phyloP scores from a whole-genome alignment of 2,888 invertebrate species.

The Hoplodrina ambigua region DNA sequence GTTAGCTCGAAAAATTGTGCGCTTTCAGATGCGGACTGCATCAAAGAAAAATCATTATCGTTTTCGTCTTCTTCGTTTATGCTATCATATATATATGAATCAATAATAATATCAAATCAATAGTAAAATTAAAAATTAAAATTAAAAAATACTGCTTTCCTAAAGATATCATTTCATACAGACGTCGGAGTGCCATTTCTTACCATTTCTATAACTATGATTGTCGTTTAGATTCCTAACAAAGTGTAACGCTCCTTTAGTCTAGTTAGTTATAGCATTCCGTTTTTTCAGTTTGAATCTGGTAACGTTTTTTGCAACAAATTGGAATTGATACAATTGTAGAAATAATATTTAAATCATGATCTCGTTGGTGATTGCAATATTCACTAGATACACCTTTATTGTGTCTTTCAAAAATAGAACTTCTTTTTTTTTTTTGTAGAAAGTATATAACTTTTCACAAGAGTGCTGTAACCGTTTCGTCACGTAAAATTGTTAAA shows the following conservation, averaged over 20 bases:
- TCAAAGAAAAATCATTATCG: too few species aligned
- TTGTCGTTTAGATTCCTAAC: constrained; percentile 25
- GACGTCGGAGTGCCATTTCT: constrained; percentile 9
- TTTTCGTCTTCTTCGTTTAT: not conserved
- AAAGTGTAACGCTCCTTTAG: constrained; percentile 30
- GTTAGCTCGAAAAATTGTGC: not conserved
- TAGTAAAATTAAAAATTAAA: too few species aligned
- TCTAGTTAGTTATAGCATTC: constrained; percentile 27
- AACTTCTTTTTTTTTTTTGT: constrained; percentile 19
- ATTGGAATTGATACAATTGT: constrained; percentile 57
- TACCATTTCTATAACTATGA: constrained; percentile 5
- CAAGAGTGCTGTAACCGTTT: constrained; percentile 31
- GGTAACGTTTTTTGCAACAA: constrained; percentile 42
- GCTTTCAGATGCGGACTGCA: not conserved
- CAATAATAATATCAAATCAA: too few species aligned
- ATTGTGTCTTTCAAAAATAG: constrained; percentile 31
- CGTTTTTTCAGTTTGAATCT: constrained; percentile 25
- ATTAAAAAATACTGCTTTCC: too few species aligned
- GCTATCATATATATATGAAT: too few species aligned
- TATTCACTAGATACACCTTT: constrained; percentile 39
- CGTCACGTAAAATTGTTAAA: constrained; percentile 39
- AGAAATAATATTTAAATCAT: constrained; percentile 53
- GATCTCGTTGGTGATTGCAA: constrained; percentile 50
- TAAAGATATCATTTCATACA: too few species aligned
- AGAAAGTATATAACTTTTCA: constrained; percentile 53